Percentiles rank a stretch among this genome's conserved stretches.
These are phyloP conservation scores for Stigmatopora argus DNA, from an alignment of 2,113 vertebrate species.

Conservation along the genomic window DNA sequence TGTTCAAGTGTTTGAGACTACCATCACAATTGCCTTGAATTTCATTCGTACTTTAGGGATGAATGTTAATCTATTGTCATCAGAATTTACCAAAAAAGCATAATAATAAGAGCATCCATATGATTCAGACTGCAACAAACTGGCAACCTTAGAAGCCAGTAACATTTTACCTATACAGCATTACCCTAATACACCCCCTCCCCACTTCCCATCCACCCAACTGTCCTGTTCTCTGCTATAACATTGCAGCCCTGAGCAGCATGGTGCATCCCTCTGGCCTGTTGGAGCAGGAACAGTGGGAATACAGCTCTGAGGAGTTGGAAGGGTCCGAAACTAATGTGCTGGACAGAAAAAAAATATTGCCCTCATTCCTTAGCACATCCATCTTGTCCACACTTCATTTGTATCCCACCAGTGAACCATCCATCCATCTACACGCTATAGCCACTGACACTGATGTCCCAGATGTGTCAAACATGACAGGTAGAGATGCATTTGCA, in stretches of 20 bases:
- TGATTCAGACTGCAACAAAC: neutral
- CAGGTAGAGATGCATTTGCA: constrained; percentile 56
- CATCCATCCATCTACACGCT: constrained; percentile 52
- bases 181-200: constrained; percentile 51
- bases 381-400: constrained; percentile 84
- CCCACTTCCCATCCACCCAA: neutral
- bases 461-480: constrained; percentile 39
- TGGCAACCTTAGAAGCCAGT: constrained; percentile 4
- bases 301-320: constrained; percentile 77
- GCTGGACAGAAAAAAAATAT: constrained; percentile 75
- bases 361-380: constrained; percentile 79
- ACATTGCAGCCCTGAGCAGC: constrained; percentile 84
- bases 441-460: constrained; percentile 20
- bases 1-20: constrained; percentile 13
- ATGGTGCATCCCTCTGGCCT: constrained; percentile 79
- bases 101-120: neutral
- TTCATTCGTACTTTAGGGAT: constrained; percentile 4
- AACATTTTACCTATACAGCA: constrained; percentile 59
- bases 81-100: neutral
- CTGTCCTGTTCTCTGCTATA: constrained; percentile 25
- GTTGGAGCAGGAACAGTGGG: constrained; percentile 79
- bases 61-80: neutral
- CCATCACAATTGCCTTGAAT: constrained; percentile 13
- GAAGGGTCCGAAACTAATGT: constrained; percentile 62
- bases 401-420: constrained; percentile 72